A percentile compares a stretch with the other conserved stretches of the same genome.
phyloP scores from a whole-genome alignment of 2,888 invertebrate genomes.

The Coelinius sp. region DNA sequence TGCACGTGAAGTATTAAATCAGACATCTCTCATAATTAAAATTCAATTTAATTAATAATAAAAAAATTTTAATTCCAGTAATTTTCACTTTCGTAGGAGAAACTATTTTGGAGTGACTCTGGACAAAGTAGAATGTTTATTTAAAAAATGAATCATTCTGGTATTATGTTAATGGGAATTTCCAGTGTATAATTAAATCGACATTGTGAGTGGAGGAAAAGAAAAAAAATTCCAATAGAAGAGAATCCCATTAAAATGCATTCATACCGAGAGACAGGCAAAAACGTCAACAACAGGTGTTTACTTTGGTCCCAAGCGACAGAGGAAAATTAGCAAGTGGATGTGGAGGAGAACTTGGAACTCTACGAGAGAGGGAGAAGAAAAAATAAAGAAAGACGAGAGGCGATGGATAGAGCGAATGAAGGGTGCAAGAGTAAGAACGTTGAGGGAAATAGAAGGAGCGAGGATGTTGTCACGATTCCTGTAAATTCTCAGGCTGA shows the following conservation, averaged over 20 bases:
- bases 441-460: slow-evolving; percentile 16
- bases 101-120: background rate
- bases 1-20: background rate
- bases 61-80: too few relatives aligned
- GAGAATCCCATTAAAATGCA: slow-evolving; percentile 14
- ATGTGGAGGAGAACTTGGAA: slow-evolving; percentile 26
- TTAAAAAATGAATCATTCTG: slow-evolving; percentile 14
- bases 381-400: background rate
- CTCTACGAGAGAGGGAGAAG: background rate
- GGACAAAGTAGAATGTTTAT: background rate
- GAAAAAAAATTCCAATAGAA: background rate
- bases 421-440: slow-evolving; percentile 19
- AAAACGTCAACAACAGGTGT: slow-evolving; percentile 28
- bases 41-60: too few relatives aligned
- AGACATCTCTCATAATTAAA: background rate
- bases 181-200: background rate
- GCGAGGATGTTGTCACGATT: slow-evolving; percentile 20
- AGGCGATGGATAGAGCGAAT: slow-evolving; percentile 1
- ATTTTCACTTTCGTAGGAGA: too few relatives aligned
- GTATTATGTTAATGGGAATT: slow-evolving; percentile 4
- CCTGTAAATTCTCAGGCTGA: slow-evolving; percentile 19
- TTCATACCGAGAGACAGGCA: slow-evolving; percentile 10
- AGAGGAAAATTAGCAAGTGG: slow-evolving; percentile 31
- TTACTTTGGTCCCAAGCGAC: slow-evolving; percentile 24
- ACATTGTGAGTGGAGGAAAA: background rate